phyloP scores from a whole-genome alignment of 2,797 vertebrate genomes.

The Lacerta agilis region DNA sequence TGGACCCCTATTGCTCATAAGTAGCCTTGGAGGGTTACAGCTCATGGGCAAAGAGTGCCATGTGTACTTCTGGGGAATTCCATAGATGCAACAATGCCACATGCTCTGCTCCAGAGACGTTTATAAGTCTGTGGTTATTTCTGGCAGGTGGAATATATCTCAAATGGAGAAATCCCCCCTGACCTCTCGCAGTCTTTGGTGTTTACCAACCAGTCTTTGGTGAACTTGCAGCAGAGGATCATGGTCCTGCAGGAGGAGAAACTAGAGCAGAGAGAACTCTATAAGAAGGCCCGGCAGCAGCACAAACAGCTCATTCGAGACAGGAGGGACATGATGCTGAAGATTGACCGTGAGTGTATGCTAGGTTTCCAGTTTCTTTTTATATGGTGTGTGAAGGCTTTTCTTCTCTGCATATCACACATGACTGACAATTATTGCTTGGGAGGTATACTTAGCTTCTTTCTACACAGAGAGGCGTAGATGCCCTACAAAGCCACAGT shows the following conservation, averaged over 20 bases:
- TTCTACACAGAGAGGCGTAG: background rate
- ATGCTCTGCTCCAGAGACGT: background rate
- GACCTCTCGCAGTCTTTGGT: slow-evolving; percentile 84
- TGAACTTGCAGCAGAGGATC: slow-evolving; percentile 81
- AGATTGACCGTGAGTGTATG: slow-evolving; percentile 80
- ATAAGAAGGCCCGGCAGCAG: slow-evolving; percentile 79
- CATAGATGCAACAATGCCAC: background rate
- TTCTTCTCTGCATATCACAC: background rate
- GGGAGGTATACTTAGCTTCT: background rate
- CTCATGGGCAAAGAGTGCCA: background rate
- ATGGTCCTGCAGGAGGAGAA: slow-evolving; percentile 83
- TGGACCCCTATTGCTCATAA: background rate
- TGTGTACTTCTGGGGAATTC: background rate
- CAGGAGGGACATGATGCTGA: slow-evolving; percentile 80
- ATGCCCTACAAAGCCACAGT: background rate
- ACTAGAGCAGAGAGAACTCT: slow-evolving; percentile 79
- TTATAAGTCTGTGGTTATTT: slow-evolving; percentile 35
- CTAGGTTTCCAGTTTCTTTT: background rate
- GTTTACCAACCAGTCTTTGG: slow-evolving; percentile 80
- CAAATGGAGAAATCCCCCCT: slow-evolving; percentile 74
- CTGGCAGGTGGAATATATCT: slow-evolving; percentile 81
- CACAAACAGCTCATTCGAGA: slow-evolving; percentile 82
- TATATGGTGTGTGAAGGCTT: background rate
- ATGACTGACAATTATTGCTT: background rate
- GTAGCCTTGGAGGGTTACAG: background rate